phyloP scores from a whole-genome alignment of 2,113 vertebrate genomes.

The Pollimyrus isidori region DNA sequence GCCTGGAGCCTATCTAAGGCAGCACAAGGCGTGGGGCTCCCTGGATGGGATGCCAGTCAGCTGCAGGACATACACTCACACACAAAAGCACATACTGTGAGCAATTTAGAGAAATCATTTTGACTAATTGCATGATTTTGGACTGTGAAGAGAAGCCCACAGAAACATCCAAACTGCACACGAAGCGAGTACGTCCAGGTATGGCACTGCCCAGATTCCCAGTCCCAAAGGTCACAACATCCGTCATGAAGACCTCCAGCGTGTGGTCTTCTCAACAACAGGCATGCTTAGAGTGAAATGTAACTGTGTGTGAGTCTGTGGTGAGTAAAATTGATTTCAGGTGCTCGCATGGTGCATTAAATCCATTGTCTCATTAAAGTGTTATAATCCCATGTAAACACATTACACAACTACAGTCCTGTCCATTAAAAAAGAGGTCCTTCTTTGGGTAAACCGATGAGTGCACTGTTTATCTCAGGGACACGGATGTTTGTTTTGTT shows the following conservation, averaged over 20 bases:
- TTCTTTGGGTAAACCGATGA: slow-evolving; percentile 47
- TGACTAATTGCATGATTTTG: neutral
- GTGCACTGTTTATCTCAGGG: slow-evolving; percentile 52
- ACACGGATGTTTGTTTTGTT: slow-evolving; percentile 58
- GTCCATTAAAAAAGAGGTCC: slow-evolving; percentile 41
- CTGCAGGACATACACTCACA: neutral
- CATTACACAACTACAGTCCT: slow-evolving; percentile 58
- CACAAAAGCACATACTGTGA: neutral
- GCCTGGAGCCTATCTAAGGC: neutral
- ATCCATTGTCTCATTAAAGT: slow-evolving; percentile 51
- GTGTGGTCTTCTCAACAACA: slow-evolving; percentile 3
- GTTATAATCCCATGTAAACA: slow-evolving; percentile 55
- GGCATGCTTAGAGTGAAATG: neutral
- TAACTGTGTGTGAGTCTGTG: slow-evolving; percentile 48
- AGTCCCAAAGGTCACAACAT: neutral
- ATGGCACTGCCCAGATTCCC: neutral
- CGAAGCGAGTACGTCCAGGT: neutral
- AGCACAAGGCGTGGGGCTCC: neutral
- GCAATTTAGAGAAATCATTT: neutral
- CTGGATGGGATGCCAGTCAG: neutral
- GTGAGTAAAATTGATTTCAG: slow-evolving; percentile 55
- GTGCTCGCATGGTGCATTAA: slow-evolving; percentile 45
- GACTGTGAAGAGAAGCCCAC: neutral
- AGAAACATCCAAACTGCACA: neutral
- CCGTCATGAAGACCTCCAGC: neutral